Conservation (phyloP, 2,797 vertebrate genomes). For the Poeciliopsis gracilis region DNA sequence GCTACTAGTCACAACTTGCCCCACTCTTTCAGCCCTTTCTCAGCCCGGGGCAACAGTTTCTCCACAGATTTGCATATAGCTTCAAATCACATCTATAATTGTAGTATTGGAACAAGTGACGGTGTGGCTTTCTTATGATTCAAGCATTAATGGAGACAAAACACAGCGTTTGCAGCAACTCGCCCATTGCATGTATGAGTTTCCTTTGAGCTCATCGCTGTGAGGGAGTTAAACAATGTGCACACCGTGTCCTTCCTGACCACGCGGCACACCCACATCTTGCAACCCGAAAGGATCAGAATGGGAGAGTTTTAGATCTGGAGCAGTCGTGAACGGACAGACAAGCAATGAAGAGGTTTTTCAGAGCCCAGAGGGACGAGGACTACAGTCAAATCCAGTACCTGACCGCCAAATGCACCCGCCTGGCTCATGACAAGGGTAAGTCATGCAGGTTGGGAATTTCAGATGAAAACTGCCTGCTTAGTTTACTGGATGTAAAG, state of each 20-base stretch:
- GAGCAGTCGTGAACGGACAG: constrained; percentile 13
- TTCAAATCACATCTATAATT: constrained; percentile 1
- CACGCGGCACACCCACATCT: constrained; percentile 12
- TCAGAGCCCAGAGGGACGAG: constrained; percentile 72
- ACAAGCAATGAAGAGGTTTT: constrained; percentile 80
- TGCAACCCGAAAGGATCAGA: constrained; percentile 27
- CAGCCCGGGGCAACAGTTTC: constrained; percentile 9
- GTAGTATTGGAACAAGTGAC: constrained; percentile 5
- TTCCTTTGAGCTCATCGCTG: constrained; percentile 1
- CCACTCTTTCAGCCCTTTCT: constrained; percentile 5
- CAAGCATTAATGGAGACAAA: background rate
- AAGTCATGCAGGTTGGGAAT: constrained; percentile 13
- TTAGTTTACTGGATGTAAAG: background rate
- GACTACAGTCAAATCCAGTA: constrained; percentile 82
- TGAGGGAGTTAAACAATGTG: constrained; percentile 15
- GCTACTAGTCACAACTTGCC: constrained; percentile 60
- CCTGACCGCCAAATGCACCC: constrained; percentile 81
- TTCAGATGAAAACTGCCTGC: background rate
- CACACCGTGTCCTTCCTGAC: constrained; percentile 27
- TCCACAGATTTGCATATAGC: background rate
- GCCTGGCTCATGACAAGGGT: constrained; percentile 81
- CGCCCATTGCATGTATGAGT: constrained; percentile 20
- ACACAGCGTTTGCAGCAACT: constrained; percentile 25
- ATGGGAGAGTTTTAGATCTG: constrained; percentile 19
- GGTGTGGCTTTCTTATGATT: constrained; percentile 13